Evolutionary conservation across 2,888 invertebrate genomes (phyloP), one percentile per base, ranked within the genome.

Genomic region (Stramonita haemastoma): DNA sequence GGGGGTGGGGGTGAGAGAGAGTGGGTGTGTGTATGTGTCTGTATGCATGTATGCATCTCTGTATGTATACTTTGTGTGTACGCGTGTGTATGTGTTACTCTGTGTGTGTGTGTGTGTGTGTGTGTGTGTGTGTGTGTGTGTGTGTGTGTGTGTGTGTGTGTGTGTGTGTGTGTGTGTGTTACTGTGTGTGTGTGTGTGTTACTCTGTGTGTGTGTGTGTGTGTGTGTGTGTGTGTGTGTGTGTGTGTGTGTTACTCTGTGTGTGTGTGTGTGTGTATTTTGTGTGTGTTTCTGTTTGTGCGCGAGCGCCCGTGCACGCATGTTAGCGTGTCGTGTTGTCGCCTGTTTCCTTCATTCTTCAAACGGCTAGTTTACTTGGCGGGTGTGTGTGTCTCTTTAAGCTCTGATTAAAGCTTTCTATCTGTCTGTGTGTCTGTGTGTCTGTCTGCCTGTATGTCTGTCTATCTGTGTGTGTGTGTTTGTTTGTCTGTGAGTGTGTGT

Each of bases 171-270:
- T 66, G 13, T 77, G 29, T 77, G n/a, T n/a, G 13, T 17, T 11
- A 19, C 4, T 26, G n/a, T 77, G 29, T 8, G n/a, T 77, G 11
- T n/a, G 77, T 77, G 29, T 77, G 77, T 77, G 29, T 77, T n/a
- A n/a, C n/a, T n/a, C n/a, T n/a, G n/a, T n/a, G n/a, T 77, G 77
- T 77, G 29, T 77, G n/a, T 77, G 29, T 77, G 77, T n/a, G 29
- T n/a, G 77, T 77, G 11, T n/a, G 77, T n/a, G 29, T 17, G 77
- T 8, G 46, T 46, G 46, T 46, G 46, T 46, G 46, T 46, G 46
- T 46, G 46, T 46, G 46, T 46, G 4, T 46, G 46, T 46, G 2
- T 46, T 46, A 46, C 46, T 46, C 46, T 5, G 46, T 46, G 46
- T 46, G 46, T 46, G 46, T 77, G 77, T 77, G 29, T 77, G 77